Base-by-base conservation (phyloP, 2,888 invertebrate species). In the Tiliacea citrago region DNA sequence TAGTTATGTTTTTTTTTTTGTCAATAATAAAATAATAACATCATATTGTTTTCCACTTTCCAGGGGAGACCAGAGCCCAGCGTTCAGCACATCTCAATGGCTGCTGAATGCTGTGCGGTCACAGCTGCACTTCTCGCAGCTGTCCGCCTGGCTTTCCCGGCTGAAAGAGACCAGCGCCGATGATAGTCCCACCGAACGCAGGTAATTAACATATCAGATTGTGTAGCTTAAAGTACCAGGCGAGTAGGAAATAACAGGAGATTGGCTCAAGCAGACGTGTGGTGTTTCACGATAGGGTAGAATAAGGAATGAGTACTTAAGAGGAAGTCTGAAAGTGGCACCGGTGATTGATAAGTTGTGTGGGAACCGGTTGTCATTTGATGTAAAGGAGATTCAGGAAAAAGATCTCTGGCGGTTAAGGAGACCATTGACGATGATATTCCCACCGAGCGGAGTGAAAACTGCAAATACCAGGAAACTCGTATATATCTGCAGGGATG, bases 71-170 rank as follows among this genome's bases (percentile, higher is more conserved):
- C 96, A 96, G 78, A 87, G 94, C 62, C 93, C 96, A 18, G 90
- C 94, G 24, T 93, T 93, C 81, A 96, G 97, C 86, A 97, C 96
- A 72, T 93, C 97, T 47, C 97, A 98, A 89, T 98, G 98, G 94
- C 96, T 99, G 86, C 97, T 99, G 91, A 99, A 98, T 95, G 99
- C 99, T 68, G 98, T 99, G 66, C 97, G 99, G 82, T 99, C 99
- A 10, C 99, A 99, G 94, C 97, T 99, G 78, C 99, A 99, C 96
- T 99, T 99, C 96, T 99, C 99, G 9, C 99, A 99, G 97, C 97
- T 99, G 85, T 98, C 99, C 68, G 99, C 99, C 73, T 99, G 99
- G 99, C 97, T 98, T 89, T 97, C 97, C 9, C 89, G 92, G 58
- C 89, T 95, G 62, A 91, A 91, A 85, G 88, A 88, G 81, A 87